Base-by-base conservation (phyloP, 2,113 vertebrate genomes). In the Lagenorhynchus albirostris region DNA sequence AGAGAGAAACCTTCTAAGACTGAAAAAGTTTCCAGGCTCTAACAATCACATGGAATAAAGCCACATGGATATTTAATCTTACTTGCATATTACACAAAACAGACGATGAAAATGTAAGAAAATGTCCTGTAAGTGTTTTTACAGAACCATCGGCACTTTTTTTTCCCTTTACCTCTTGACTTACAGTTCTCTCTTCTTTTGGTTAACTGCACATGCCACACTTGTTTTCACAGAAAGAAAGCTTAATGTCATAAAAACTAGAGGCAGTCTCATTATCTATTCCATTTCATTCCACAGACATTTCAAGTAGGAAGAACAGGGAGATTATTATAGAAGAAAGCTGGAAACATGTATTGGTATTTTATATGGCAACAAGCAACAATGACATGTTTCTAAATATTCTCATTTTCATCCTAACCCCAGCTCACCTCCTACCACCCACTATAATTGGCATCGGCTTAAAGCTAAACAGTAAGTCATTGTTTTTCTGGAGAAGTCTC, bases 321-420 rank as follows among this genome's bases (percentile, higher is more conserved):
- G 53, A 74, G 63, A 70, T 68, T 81, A 68, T 96, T 94, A 96
- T 26, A 50, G 36, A 62, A 63, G 60, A 89, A 65, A 92, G 84
- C 89, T 93, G 44, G 73, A 91, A 83, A 67, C 25, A 8, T 77
- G 74, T 70, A 81, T 15, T 86, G 86, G 63, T 77, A 94, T 97
- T 95, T 96, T 67, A 83, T 58, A 95, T 10, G 58, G 93, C 94
- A 95, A 97, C 89, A 84, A 96, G 94, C 74, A 93, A 97, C 91
- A 97, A 95, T 96, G 93, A 86, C 85, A 82, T 68, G 93, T 95
- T 97, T 97, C 96, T 97, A 97, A 95, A 97, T 97, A 96, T 94
- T 89, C 96, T 95, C 92, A 53, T 96, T 97, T 93, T 90, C 96
- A 97, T 80, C 92, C 77, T 95, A 95, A 95, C 94, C 97, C 81